Evolutionary conservation across 2,797 vertebrate species (phyloP).

Genomic region (Arctocebus calabarensis): DNA sequence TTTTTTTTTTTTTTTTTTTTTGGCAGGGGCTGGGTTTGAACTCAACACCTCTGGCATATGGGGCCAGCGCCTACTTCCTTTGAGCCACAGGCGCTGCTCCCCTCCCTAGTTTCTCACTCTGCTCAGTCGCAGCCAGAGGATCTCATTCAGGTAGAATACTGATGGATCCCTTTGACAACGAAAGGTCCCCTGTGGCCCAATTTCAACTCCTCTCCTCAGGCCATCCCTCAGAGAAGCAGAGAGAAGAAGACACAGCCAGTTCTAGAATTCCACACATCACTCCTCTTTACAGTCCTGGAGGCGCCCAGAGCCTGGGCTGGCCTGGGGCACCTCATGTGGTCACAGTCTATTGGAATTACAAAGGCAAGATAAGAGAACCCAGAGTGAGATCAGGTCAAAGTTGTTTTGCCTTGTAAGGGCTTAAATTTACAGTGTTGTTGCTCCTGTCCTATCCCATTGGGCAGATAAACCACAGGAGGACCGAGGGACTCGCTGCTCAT

Average conservation of each 20-base stretch:
- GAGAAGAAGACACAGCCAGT: background rate
- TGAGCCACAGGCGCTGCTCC: too few species aligned
- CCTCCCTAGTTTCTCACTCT: background rate
- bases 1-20: too few species aligned
- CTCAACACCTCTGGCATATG: too few species aligned
- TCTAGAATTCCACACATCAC: background rate
- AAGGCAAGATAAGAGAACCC: background rate
- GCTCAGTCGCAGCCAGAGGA: background rate
- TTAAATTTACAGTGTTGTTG: background rate
- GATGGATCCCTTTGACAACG: background rate
- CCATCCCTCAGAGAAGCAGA: background rate
- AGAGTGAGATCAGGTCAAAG: background rate
- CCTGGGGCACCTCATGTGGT: too few species aligned
- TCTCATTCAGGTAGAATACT: background rate
- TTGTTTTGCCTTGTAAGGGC: background rate
- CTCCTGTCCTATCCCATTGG: background rate
- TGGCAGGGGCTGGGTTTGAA: too few species aligned
- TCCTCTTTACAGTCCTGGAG: background rate
- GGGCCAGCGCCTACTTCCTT: too few species aligned
- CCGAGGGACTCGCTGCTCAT: background rate
- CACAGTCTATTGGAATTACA: background rate
- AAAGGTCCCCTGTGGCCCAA: background rate
- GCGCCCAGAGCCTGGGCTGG: rapidly evolving
- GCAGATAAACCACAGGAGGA: background rate
- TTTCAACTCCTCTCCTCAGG: background rate